Conservation (phyloP, 2,797 vertebrate genomes). For the Paedocypris micromegethes region DNA sequence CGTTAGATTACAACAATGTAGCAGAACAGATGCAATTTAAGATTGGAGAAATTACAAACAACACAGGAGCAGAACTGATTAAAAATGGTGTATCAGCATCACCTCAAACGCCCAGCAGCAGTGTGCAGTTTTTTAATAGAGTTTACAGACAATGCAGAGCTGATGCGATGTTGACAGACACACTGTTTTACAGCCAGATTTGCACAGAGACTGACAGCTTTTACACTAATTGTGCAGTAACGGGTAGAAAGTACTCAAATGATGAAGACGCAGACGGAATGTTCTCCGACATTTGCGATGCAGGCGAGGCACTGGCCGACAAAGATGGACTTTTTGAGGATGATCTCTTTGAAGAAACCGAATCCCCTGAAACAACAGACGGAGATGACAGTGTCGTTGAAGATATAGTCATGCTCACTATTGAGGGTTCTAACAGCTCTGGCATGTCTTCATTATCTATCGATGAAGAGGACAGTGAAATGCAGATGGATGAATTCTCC, state of each 20-base stretch:
- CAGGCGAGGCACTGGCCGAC: slow-evolving; percentile 46
- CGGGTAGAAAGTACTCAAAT: slow-evolving; percentile 21
- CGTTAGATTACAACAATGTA: slow-evolving; percentile 31
- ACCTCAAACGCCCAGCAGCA: slow-evolving; percentile 4
- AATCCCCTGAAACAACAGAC: slow-evolving; percentile 21
- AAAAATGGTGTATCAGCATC: slow-evolving; percentile 28
- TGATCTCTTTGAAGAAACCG: slow-evolving; percentile 43
- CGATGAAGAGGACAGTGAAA: slow-evolving; percentile 41
- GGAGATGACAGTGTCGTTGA: slow-evolving; percentile 13
- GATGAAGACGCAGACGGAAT: slow-evolving; percentile 29
- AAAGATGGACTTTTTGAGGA: slow-evolving; percentile 45
- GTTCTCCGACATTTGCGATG: slow-evolving; percentile 43
- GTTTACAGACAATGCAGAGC: slow-evolving; percentile 1
- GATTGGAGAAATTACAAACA: slow-evolving; percentile 38
- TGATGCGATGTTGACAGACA: slow-evolving; percentile 23
- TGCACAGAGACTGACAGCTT: slow-evolving; percentile 41
- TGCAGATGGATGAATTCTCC: slow-evolving; percentile 3
- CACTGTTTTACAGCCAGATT: slow-evolving; percentile 16
- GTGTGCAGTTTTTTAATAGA: slow-evolving; percentile 16
- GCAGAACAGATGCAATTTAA: slow-evolving; percentile 8
- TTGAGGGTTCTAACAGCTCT: slow-evolving; percentile 28
- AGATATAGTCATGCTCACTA: slow-evolving; percentile 31
- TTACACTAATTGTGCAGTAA: slow-evolving; percentile 11
- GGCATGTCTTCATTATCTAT: slow-evolving; percentile 28
- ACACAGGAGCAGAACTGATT: slow-evolving; percentile 27